These are phyloP conservation scores for Ateles fusciceps DNA, from an alignment of 2,797 vertebrate species.

Conservation along the genomic window DNA sequence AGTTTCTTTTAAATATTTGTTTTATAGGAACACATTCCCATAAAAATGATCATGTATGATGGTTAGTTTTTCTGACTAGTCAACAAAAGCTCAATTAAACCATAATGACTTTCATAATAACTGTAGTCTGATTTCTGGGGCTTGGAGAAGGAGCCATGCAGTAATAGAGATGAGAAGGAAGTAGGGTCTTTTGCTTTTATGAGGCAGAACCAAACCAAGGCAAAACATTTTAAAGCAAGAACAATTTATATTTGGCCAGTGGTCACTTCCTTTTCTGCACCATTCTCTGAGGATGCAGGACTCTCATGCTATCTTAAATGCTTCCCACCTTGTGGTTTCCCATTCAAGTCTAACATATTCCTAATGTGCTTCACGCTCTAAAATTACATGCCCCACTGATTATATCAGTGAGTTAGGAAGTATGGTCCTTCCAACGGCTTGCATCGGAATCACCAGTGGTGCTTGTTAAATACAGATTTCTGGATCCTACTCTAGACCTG, in stretches of 20 bases:
- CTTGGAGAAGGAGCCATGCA: neutral
- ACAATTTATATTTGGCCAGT: neutral
- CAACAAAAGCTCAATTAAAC: neutral
- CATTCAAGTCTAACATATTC: neutral
- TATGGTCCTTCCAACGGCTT: neutral
- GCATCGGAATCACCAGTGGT: neutral
- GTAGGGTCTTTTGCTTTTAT: neutral
- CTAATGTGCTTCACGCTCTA: neutral
- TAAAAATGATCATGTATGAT: slow-evolving; percentile 1
- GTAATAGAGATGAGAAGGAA: neutral
- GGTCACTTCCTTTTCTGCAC: neutral
- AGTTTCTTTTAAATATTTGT: slow-evolving; percentile 33
- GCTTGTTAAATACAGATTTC: neutral
- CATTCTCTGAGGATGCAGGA: neutral
- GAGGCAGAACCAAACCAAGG: neutral
- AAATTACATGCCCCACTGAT: neutral
- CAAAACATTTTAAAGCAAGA: slow-evolving; percentile 15
- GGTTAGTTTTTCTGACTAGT: slow-evolving; percentile 1
- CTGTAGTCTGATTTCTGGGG: neutral
- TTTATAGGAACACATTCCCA: neutral
- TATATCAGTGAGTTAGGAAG: neutral
- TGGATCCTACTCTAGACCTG: neutral
- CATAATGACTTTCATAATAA: neutral
- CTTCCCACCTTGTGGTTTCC: neutral
- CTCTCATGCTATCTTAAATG: neutral